Percentiles rank a stretch among this genome's conserved stretches.
Conservation (phyloP, 1,140 invertebrate genomes). For the Drosophila ironensis region DNA sequence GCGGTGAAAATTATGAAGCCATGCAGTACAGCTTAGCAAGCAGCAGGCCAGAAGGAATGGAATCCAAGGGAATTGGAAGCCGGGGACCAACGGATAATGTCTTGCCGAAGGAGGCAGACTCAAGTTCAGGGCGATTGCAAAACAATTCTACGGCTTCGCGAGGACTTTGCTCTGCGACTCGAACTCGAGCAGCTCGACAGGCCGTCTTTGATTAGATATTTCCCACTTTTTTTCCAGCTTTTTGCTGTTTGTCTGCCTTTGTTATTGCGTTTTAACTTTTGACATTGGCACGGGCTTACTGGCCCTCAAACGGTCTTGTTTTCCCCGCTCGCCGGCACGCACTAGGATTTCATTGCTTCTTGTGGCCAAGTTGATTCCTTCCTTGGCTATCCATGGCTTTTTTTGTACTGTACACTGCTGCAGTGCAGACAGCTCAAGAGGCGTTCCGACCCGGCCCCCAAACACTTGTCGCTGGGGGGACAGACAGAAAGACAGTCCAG, state of each 20-base stretch:
- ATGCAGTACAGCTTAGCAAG: slow-evolving; percentile 50
- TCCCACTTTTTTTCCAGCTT: slow-evolving; percentile 69
- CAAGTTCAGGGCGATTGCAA: slow-evolving; percentile 47
- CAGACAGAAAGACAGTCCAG: slow-evolving; percentile 8
- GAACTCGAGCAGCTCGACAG: slow-evolving; percentile 25
- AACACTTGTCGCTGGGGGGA: slow-evolving; percentile 63
- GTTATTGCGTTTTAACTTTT: slow-evolving; percentile 58
- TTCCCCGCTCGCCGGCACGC: slow-evolving; percentile 40
- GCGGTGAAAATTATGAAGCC: slow-evolving; percentile 73
- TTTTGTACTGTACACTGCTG: neutral
- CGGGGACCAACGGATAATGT: slow-evolving; percentile 34
- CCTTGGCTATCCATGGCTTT: neutral
- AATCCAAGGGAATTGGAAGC: neutral
- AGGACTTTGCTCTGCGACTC: slow-evolving; percentile 47
- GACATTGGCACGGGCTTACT: slow-evolving; percentile 53
- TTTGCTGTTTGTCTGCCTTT: slow-evolving; percentile 34
- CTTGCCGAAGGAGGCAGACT: slow-evolving; percentile 18
- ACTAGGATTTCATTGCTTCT: slow-evolving; percentile 51
- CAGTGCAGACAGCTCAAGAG: slow-evolving; percentile 24
- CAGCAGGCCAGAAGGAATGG: slow-evolving; percentile 8
- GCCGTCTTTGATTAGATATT: slow-evolving; percentile 71
- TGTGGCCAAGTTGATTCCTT: slow-evolving; percentile 21
- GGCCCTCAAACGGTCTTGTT: slow-evolving; percentile 45
- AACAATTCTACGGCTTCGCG: slow-evolving; percentile 65
- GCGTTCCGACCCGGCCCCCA: slow-evolving; percentile 13